A percentile compares a stretch with the other conserved stretches of the same genome.
Evolutionary conservation across 2,797 vertebrate species (phyloP).

Genomic region (Oophaga sylvatica): DNA sequence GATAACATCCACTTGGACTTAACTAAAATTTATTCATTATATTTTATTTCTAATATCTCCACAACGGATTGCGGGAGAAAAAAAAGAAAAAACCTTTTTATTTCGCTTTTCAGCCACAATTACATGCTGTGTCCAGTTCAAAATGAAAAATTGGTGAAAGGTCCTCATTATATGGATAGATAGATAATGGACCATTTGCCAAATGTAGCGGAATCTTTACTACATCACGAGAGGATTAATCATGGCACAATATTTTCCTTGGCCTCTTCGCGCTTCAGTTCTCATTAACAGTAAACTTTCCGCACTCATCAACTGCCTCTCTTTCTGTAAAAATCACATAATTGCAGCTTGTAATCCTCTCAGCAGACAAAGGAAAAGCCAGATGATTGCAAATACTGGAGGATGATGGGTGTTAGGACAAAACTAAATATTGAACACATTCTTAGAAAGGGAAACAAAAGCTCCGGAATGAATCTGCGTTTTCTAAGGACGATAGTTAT

Average conservation of each 20-base stretch:
- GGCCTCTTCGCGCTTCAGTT: neutral
- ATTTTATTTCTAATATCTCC: no score
- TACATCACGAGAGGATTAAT: neutral
- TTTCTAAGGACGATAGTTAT: neutral
- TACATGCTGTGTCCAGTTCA: no score
- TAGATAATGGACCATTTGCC: neutral
- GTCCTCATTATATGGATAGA: neutral
- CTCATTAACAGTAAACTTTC: constrained; percentile 21
- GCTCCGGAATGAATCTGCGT: neutral
- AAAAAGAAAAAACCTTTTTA: no score
- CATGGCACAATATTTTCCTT: constrained; percentile 10
- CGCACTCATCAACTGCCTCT: constrained; percentile 3
- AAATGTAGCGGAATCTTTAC: neutral
- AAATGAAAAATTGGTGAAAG: no score
- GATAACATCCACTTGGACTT: no score
- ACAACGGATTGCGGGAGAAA: no score
- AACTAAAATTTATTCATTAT: no score
- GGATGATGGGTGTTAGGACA: neutral
- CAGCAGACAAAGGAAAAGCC: constrained; percentile 1
- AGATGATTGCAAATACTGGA: constrained; percentile 20
- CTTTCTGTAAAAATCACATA: constrained; percentile 12
- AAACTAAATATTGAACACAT: constrained; percentile 29
- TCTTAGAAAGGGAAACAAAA: neutral
- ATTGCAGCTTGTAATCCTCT: constrained; percentile 12
- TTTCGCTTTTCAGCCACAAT: no score